Conservation (phyloP, 2,113 vertebrate genomes). For the Hydrochoerus hydrochaeris region DNA sequence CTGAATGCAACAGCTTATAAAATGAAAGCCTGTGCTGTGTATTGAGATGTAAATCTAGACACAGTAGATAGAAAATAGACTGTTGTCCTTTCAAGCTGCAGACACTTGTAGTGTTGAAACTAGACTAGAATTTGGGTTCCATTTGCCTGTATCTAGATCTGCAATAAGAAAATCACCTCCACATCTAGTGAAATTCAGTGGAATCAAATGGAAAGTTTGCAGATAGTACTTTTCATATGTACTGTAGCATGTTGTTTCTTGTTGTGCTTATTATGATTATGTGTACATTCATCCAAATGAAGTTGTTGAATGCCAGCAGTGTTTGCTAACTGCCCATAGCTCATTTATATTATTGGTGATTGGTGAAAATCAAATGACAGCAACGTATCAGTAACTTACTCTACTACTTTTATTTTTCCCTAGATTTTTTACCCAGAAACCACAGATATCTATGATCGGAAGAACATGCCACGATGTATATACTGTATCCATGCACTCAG, state of each 20-base stretch:
- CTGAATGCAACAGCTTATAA: constrained; percentile 5
- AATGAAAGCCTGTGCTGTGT: background rate
- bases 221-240: background rate
- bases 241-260: background rate
- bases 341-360: background rate
- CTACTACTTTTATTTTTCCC: constrained; percentile 75
- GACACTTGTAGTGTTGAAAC: background rate
- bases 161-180: background rate
- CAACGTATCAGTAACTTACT: background rate
- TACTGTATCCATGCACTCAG: constrained; percentile 99
- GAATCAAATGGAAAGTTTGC: background rate
- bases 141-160: background rate
- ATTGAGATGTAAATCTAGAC: background rate
- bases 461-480: constrained; percentile 99
- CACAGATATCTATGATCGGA: constrained; percentile 98
- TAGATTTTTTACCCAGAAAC: constrained; percentile 99
- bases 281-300: background rate
- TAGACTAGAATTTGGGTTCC: background rate
- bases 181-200: background rate
- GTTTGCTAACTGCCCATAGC: background rate
- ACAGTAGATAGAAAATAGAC: background rate
- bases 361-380: background rate
- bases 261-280: background rate
- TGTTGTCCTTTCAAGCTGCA: background rate
- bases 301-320: background rate